A percentile compares a stretch with the other conserved stretches of the same genome.
Evolutionary conservation across 2,113 vertebrate species (phyloP).

Genomic region (Calidris pygmaea): DNA sequence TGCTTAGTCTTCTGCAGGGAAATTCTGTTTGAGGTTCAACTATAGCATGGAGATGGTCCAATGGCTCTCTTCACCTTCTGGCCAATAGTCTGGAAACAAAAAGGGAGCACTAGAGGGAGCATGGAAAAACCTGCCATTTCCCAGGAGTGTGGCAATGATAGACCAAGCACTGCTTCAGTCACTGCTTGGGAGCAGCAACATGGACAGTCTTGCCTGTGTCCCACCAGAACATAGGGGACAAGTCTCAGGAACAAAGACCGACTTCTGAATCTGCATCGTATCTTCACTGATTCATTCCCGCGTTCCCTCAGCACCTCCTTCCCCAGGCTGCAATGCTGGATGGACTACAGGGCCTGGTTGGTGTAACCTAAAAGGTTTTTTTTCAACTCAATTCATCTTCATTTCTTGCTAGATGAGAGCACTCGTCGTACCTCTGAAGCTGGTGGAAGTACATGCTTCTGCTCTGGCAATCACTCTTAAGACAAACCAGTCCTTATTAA

Average conservation of each 20-base stretch:
- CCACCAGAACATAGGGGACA: background rate
- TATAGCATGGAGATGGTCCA: background rate
- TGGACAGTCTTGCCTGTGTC: too few relatives aligned
- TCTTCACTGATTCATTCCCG: background rate
- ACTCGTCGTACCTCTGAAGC: rapidly evolving
- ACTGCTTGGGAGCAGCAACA: rapidly evolving
- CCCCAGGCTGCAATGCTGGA: background rate
- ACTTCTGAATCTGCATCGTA: background rate
- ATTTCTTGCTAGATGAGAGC: background rate
- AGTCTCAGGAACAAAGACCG: background rate
- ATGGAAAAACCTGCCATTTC: background rate
- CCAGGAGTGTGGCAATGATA: rapidly evolving
- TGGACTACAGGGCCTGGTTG: rapidly evolving
- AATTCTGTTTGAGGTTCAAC: background rate
- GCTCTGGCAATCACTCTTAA: background rate
- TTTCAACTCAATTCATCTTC: background rate
- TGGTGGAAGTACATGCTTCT: background rate
- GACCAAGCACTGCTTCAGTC: background rate
- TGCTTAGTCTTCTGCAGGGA: background rate
- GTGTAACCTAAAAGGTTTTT: background rate
- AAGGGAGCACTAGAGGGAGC: background rate
- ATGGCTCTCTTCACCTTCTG: background rate
- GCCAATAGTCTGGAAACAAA: background rate
- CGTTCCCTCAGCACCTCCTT: background rate
- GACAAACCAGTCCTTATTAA: too few relatives aligned